phyloP scores from a whole-genome alignment of 35 echinoderm and acorn worm genomes.

The Apostichopus parvimensis region DNA sequence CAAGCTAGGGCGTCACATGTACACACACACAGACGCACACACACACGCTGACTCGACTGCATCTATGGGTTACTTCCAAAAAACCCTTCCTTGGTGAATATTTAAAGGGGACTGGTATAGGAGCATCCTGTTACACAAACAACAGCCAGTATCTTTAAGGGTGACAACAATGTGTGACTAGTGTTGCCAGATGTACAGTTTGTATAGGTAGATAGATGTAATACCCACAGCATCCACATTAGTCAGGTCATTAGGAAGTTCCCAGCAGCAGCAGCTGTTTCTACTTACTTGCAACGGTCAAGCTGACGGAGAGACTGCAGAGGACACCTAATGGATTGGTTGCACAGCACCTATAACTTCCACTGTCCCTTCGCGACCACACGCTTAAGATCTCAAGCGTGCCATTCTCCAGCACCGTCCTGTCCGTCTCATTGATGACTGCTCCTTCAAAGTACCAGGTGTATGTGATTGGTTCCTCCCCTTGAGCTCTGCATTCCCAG shows the following conservation, averaged over 20 bases:
- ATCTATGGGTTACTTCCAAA: no score
- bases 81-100: no score
- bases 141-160: no score
- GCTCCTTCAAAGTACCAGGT: conserved; percentile 40
- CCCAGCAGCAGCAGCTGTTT: neutral
- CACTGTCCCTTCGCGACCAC: conserved; percentile 4
- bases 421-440: conserved; percentile 4
- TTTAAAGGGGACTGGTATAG: no score
- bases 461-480: conserved; percentile 33
- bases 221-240: no score
- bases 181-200: no score
- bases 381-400: neutral
- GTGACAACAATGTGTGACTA: no score
- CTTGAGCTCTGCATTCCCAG: conserved; percentile 43
- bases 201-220: no score
- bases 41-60: no score
- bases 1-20: no score
- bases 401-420: conserved; percentile 35
- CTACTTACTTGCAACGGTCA: conserved; percentile 54
- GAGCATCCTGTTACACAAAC: no score
- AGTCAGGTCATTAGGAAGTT: neutral
- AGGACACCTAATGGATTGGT: conserved; percentile 38
- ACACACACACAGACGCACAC: no score
- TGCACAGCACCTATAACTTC: conserved; percentile 51
- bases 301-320: conserved; percentile 5